Base-by-base conservation (phyloP, 1,140 invertebrate genomes). In the Procambarus clarkii region DNA sequence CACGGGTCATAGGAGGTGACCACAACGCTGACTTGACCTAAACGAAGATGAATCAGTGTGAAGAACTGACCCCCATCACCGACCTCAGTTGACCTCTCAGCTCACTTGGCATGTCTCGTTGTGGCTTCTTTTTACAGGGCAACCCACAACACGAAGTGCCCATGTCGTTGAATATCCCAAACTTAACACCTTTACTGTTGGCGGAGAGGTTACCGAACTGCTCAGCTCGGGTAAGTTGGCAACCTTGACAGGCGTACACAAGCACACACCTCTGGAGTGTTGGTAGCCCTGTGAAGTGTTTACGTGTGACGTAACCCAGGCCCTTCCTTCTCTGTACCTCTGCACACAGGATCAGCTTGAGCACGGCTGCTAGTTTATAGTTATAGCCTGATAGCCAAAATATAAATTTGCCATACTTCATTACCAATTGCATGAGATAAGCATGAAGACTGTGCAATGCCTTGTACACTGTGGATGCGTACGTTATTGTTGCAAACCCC, bases 181-280 rank as follows among this genome's bases (percentile, higher is more conserved):
- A 91, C 89, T 91, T 64, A 91, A 91, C 89, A 91, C 89, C 89
- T 91, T 85, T 91, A 91, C 82, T 64, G 77, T 91, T 91, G 89
- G 89, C 82, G 89, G 82, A 91, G 89, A 91, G 9, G 48, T 79
- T 86, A 91, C 45, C 8, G 89, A 91, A 80, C 89, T 82, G 89
- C 86, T 91, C 89, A 91, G 81, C 60, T 64, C 46, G 82, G 89
- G 89, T 91, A 91, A 91, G 89, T 91, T 91, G 89, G 24, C 89
- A 64, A 15, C 21, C 64, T 50, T 34, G 60, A 50, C n/a, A 34
- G 15, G 11, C n/a, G 7, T 34, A 24, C 13, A 46, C n/a, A 15
- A 15, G n/a, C 45, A 48, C 77, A 54, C 77, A 79, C 48, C 13
- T 54, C 76, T 78, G 81, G 50, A 60, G 81, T 54, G 60, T 84